Evolutionary conservation across 2,113 vertebrate species (phyloP).

Genomic region (Pachyramphus minor): DNA sequence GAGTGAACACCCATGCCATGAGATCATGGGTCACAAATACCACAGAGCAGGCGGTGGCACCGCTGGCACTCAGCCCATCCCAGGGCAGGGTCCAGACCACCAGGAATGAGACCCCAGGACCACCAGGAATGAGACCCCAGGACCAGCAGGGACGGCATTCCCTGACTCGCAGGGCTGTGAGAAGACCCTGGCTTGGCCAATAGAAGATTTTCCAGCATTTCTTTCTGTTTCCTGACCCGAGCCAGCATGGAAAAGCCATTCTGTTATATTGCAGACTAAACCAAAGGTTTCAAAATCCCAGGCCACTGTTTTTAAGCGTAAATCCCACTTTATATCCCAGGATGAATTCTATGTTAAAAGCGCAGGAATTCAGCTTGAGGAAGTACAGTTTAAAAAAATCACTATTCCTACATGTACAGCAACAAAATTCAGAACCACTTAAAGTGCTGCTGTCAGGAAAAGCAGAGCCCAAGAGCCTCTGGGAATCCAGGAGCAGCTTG

Average conservation of each 20-base stretch:
- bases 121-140: background rate
- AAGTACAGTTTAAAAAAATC: background rate
- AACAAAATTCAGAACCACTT: background rate
- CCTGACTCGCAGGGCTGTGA: fast-evolving
- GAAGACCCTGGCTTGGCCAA: background rate
- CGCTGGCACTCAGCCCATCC: background rate
- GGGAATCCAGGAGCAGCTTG: background rate
- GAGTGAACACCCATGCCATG: background rate
- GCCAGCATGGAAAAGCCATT: background rate
- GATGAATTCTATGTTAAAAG: background rate
- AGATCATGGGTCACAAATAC: background rate
- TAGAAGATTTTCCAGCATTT: background rate
- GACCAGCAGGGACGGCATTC: fast-evolving
- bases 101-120: fast-evolving
- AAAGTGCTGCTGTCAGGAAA: background rate
- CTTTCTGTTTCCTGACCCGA: background rate
- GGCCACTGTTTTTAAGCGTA: background rate
- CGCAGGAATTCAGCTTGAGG: background rate
- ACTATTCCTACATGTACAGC: background rate
- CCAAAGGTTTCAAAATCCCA: background rate
- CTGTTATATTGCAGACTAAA: background rate
- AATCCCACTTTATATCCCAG: background rate
- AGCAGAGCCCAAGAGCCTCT: background rate
- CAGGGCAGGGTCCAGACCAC: background rate
- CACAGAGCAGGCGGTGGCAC: background rate